These are phyloP conservation scores for Trypoxylus dichotomus DNA, from an alignment of 1,140 invertebrate genomes.

Conservation along the genomic window DNA sequence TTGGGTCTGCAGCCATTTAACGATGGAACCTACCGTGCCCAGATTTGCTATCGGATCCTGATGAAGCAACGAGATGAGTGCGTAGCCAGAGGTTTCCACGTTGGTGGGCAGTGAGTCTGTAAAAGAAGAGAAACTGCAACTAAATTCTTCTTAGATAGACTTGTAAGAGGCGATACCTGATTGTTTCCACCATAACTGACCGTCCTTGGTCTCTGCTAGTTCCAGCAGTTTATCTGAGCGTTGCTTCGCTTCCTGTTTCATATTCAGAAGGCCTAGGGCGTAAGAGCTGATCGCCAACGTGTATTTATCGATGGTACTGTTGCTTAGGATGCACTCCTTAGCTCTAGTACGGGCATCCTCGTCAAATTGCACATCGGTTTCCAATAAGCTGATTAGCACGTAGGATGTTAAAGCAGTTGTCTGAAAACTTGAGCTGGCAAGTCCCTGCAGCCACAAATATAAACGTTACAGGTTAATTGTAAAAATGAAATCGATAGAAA, in stretches of 20 bases:
- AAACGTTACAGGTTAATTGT: too few relatives aligned
- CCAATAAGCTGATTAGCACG: slow-evolving; percentile 63
- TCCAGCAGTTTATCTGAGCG: slow-evolving; percentile 42
- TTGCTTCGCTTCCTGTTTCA: slow-evolving; percentile 42
- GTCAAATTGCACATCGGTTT: slow-evolving; percentile 57
- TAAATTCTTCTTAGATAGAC: background rate
- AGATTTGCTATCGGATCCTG: slow-evolving; percentile 61
- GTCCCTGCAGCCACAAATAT: slow-evolving; percentile 49
- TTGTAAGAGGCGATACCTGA: background rate
- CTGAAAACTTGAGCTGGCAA: slow-evolving; percentile 59
- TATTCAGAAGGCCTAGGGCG: slow-evolving; percentile 60
- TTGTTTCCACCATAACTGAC: slow-evolving; percentile 35
- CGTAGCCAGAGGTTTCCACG: slow-evolving; percentile 73
- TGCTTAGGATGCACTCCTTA: slow-evolving; percentile 57
- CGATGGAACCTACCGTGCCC: slow-evolving; percentile 57
- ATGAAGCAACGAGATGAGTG: slow-evolving; percentile 61
- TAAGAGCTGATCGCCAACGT: slow-evolving; percentile 62
- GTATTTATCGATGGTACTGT: slow-evolving; percentile 55
- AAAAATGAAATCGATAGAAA: too few relatives aligned
- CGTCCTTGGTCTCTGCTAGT: slow-evolving; percentile 39
- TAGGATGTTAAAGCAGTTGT: slow-evolving; percentile 63
- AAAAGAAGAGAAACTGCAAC: background rate
- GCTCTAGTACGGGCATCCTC: slow-evolving; percentile 56
- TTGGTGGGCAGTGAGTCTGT: slow-evolving; percentile 11
- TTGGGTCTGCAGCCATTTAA: slow-evolving; percentile 68